Conservation (phyloP, 1,140 invertebrate species). For the Eumeta japonica region DNA sequence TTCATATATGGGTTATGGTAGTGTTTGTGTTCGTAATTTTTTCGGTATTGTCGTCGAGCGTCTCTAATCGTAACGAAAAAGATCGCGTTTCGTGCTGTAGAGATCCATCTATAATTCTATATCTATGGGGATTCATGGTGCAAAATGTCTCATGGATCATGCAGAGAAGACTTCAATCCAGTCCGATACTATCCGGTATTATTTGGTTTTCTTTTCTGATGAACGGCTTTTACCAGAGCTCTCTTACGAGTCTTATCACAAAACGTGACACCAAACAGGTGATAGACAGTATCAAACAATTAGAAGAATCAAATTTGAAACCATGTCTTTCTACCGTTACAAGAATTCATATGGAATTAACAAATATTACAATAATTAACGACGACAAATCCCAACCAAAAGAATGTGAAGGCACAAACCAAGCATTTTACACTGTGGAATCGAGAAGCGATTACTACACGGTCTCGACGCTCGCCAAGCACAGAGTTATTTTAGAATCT, state of each 20-base stretch:
- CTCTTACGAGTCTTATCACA: conserved; percentile 3
- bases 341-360: background rate
- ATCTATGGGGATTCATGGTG: background rate
- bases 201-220: conserved; percentile 4
- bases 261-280: background rate
- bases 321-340: background rate
- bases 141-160: background rate
- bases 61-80: background rate
- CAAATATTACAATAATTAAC: conserved; percentile 3
- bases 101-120: background rate
- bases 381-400: background rate
- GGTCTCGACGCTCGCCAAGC: background rate
- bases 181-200: too few species aligned
- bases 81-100: background rate
- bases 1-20: background rate
- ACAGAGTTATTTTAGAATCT: background rate
- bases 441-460: conserved; percentile 2
- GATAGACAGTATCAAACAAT: background rate
- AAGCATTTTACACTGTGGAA: background rate
- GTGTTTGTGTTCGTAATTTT: conserved; percentile 2
- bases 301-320: background rate
- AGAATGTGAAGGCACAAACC: background rate
- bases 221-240: conserved; percentile 4
- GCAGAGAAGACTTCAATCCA: too few species aligned
- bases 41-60: background rate